phyloP scores from a whole-genome alignment of 2,797 vertebrate species.

The Sebastes jordani region DNA sequence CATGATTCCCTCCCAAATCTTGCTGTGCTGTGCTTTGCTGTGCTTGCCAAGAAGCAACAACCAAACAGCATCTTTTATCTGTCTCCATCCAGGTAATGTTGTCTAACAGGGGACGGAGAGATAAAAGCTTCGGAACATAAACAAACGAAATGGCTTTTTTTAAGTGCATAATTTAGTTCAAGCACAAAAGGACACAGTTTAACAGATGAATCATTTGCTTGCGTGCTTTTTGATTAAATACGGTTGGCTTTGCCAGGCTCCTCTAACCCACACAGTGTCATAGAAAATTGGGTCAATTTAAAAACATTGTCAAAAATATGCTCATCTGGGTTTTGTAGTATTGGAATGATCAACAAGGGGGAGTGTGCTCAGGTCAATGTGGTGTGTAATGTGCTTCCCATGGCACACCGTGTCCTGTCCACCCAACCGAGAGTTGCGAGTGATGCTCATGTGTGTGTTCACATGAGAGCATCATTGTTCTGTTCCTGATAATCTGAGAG shows the following conservation, averaged over 20 bases:
- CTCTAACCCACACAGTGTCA: conserved; percentile 30
- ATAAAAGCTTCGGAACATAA: conserved; percentile 25
- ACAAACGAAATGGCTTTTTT: conserved; percentile 10
- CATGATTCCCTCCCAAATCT: not conserved
- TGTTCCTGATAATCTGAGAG: conserved; percentile 26
- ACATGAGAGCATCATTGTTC: conserved; percentile 11
- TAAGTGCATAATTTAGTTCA: conserved; percentile 5
- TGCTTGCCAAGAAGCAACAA: not conserved
- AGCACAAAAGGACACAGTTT: conserved; percentile 17
- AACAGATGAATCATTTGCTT: conserved; percentile 28
- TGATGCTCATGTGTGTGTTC: conserved; percentile 2
- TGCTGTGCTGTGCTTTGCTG: not conserved
- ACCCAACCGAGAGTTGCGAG: not conserved
- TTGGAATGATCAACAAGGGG: conserved; percentile 21
- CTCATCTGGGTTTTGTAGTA: conserved; percentile 3
- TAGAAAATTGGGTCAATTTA: conserved; percentile 21
- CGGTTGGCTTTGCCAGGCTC: not conserved
- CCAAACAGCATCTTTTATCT: conserved; percentile 15
- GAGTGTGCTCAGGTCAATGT: conserved; percentile 26
- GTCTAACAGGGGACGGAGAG: not conserved
- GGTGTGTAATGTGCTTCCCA: conserved; percentile 18
- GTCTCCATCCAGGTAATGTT: conserved; percentile 19
- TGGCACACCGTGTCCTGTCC: conserved; percentile 36
- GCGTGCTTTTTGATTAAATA: conserved; percentile 19
- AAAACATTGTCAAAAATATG: conserved; percentile 4